Conservation (phyloP, 2,113 vertebrate genomes). For the Microcebus lehilahytsara region DNA sequence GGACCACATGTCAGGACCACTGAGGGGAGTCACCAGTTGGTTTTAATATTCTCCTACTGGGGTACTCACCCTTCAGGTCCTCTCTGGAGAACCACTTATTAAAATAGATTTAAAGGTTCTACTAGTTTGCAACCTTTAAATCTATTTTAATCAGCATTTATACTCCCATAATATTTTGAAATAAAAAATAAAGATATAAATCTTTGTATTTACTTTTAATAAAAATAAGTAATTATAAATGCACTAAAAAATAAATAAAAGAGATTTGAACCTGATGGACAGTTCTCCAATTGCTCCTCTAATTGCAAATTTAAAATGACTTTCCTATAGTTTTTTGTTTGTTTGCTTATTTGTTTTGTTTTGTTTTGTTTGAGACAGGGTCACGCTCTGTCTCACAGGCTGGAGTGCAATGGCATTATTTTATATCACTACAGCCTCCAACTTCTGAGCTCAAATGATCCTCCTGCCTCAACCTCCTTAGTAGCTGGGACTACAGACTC, state of each 20-base stretch:
- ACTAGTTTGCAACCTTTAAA: too few species aligned
- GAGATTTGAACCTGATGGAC: background rate
- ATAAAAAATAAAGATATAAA: too few species aligned
- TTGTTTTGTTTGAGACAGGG: background rate
- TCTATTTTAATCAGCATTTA: too few species aligned
- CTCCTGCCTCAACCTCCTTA: too few species aligned
- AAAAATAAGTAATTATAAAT: too few species aligned
- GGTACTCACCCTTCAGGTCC: background rate
- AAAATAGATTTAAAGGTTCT: background rate
- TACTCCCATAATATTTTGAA: too few species aligned
- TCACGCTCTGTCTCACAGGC: background rate
- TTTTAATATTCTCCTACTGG: background rate
- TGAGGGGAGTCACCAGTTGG: background rate
- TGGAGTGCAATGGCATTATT: background rate
- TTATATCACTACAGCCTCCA: background rate
- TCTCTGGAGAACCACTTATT: background rate
- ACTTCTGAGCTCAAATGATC: background rate
- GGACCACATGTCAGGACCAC: background rate
- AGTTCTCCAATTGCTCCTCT: background rate
- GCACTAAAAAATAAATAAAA: too few species aligned
- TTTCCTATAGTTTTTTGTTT: background rate
- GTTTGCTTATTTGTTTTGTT: too few species aligned
- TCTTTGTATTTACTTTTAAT: too few species aligned
- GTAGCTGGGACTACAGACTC: too few species aligned
- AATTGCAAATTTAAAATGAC: constrained; percentile 12